phyloP scores from a whole-genome alignment of 2,888 invertebrate species.

The Tridacna gigas region DNA sequence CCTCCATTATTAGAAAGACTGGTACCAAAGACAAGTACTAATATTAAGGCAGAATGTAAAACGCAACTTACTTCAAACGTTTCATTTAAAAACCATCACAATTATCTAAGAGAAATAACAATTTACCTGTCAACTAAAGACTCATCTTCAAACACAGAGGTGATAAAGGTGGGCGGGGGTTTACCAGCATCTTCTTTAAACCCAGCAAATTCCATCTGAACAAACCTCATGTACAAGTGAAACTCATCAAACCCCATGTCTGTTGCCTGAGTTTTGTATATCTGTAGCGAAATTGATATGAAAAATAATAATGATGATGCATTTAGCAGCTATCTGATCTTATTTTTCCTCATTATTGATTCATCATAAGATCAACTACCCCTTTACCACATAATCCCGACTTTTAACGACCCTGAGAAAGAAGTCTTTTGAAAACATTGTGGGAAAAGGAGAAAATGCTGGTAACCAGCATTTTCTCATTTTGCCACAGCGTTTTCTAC shows the following conservation, averaged over 20 bases:
- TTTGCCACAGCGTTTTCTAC: not conserved
- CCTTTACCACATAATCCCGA: not conserved
- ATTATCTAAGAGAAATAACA: too few relatives aligned
- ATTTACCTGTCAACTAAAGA: slow-evolving; percentile 82
- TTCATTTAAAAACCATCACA: too few relatives aligned
- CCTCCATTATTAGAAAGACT: too few relatives aligned
- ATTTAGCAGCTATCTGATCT: too few relatives aligned
- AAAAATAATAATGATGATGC: too few relatives aligned
- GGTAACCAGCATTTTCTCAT: not conserved
- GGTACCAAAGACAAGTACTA: too few relatives aligned
- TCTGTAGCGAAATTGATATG: slow-evolving; percentile 60
- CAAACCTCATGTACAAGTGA: slow-evolving; percentile 83
- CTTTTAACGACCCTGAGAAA: not conserved
- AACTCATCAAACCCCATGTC: slow-evolving; percentile 84
- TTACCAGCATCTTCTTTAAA: slow-evolving; percentile 82
- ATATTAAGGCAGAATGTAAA: too few relatives aligned
- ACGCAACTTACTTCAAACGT: too few relatives aligned
- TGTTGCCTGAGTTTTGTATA: slow-evolving; percentile 81
- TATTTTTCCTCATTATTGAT: too few relatives aligned
- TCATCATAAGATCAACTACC: not conserved
- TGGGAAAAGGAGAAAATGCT: not conserved
- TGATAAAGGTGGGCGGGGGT: slow-evolving; percentile 83
- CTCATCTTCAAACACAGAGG: slow-evolving; percentile 82
- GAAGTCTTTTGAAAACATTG: not conserved
- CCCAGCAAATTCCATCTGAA: slow-evolving; percentile 84